A percentile compares a stretch with the other conserved stretches of the same genome.
Evolutionary conservation across 2,113 vertebrate genomes (phyloP).

Genomic region (Microtus richardsoni): DNA sequence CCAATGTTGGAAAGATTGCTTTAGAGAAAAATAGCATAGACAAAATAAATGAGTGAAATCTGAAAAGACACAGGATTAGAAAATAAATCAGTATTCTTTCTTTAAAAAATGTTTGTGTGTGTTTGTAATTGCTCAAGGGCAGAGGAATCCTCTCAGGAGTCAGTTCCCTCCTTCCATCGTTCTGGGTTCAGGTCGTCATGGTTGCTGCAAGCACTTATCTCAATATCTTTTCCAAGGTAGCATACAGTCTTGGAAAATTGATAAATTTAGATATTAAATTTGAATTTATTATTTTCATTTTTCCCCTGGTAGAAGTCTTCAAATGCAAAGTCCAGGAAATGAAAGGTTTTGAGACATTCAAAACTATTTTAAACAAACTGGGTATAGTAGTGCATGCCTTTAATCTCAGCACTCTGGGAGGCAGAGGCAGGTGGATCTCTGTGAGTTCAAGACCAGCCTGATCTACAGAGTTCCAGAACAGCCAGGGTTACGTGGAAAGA

Average conservation of each 20-base stretch:
- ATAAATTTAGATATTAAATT: conserved; percentile 43
- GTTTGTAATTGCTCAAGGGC: background rate
- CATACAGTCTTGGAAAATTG: conserved; percentile 40
- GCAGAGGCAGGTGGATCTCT: background rate
- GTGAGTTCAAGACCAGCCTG: background rate
- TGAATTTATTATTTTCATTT: conserved; percentile 56
- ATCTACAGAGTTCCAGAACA: background rate
- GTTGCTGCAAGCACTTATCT: background rate
- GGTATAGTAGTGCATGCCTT: background rate
- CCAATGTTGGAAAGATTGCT: background rate
- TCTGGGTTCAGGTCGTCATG: background rate
- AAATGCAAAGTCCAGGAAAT: conserved; percentile 58
- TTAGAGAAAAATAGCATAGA: conserved; percentile 33
- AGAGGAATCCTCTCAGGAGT: background rate
- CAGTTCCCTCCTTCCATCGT: background rate
- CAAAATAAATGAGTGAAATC: conserved; percentile 52
- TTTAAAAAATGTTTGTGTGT: background rate
- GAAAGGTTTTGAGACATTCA: conserved; percentile 50
- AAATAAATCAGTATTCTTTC: conserved; percentile 6
- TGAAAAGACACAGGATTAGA: conserved; percentile 23
- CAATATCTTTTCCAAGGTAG: background rate
- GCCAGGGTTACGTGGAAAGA: background rate
- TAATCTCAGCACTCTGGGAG: background rate
- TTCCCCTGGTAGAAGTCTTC: conserved; percentile 50
- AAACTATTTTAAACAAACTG: conserved; percentile 46